These are phyloP conservation scores for Agrotis ipsilon DNA, from an alignment of 2,888 invertebrate species.

Conservation along the genomic window DNA sequence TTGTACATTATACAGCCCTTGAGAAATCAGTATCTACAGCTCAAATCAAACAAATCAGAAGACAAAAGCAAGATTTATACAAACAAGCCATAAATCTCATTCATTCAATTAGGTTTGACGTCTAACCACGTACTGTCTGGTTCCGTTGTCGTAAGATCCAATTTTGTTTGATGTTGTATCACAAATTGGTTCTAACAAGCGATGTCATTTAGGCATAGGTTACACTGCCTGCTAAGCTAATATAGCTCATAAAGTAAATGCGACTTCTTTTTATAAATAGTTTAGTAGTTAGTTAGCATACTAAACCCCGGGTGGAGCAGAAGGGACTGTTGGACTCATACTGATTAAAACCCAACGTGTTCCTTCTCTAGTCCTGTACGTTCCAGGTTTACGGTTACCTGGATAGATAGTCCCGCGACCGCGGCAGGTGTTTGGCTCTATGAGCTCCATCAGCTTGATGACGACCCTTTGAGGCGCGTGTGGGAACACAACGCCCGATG, in stretches of 20 bases:
- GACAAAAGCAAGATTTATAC: conserved; percentile 43
- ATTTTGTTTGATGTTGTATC: conserved; percentile 49
- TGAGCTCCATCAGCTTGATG: no score
- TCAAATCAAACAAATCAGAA: conserved; percentile 29
- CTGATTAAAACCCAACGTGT: no score
- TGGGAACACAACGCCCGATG: no score
- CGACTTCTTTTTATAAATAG: background rate
- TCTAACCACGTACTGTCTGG: conserved; percentile 37
- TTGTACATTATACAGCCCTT: no score
- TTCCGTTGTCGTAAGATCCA: conserved; percentile 57
- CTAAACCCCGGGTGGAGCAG: no score
- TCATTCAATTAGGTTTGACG: conserved; percentile 64
- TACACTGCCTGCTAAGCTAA: conserved; percentile 14
- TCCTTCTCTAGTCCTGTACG: no score
- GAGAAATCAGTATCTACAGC: background rate
- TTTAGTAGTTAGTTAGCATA: no score
- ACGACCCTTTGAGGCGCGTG: no score
- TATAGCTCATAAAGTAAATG: background rate
- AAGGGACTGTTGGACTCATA: no score
- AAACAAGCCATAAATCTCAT: conserved; percentile 60
- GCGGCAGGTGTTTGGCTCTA: no score
- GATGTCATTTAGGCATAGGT: conserved; percentile 8
- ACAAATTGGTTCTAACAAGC: conserved; percentile 60
- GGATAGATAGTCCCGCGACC: no score
- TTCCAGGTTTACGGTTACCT: no score